Evolutionary conservation across 1,140 invertebrate genomes (phyloP), one percentile per base, ranked within the genome.

Genomic region (Lutraria rhynchaena): DNA sequence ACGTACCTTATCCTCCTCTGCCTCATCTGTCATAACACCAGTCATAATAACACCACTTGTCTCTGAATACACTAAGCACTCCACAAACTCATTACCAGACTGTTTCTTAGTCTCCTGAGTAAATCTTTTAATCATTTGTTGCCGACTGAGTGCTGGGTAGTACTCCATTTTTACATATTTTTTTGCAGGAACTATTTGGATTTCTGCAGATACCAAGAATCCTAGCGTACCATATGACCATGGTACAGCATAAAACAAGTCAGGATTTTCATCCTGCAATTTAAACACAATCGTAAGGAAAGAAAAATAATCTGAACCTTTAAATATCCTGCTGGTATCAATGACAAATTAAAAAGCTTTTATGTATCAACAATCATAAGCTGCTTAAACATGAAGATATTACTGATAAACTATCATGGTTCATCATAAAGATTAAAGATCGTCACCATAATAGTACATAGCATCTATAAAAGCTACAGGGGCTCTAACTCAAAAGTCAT

Each of bases 171-270:
- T 85, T 1, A 93, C 89, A 87, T 91, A 95, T 85, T 93, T 93
- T 75, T 94, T 92, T 19, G 95, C 95, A 13, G 96, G 96, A 74
- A 97, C 93, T 53, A 97, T 95, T 89, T 94, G 93, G 27, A 97
- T 94, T 86, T 96, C 95, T 1, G 95, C 96, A 1, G 96, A 94
- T 0, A 96, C 96, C 7, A 97, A 91, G 88, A 97, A 96, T n/a
- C 96, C 96, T 11, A 97, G 92, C 5, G 96, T 97, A 13, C 96
- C 96, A 91, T 97, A 96, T 0, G 96, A 96, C 96, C 96, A 97
- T 0, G 96, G 96, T 4, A 97, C 93, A 3, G 95, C 93, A 90
- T 96, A 95, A 90, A 95, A 97, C 13, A 97, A 88, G 83, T 96
- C 95, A 33, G 94, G 85, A 86, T 96, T 95, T 80, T 95, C 93